phyloP scores from a whole-genome alignment of 1,140 invertebrate species.

The Zophobas morio region DNA sequence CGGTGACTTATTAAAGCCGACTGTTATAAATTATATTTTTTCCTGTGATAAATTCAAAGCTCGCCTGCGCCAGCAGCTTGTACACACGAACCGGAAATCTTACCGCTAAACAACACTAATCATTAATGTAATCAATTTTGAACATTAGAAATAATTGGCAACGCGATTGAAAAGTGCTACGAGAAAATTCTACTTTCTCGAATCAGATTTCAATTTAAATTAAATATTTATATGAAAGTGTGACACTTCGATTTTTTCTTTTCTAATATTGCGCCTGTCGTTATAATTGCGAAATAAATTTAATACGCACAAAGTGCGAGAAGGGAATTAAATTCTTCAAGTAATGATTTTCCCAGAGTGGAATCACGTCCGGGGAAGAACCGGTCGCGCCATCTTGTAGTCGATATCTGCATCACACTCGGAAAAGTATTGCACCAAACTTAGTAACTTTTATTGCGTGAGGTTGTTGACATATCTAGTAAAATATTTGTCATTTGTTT shows the following conservation, averaged over 20 bases:
- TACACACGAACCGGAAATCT: neutral
- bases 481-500: slow-evolving; percentile 44
- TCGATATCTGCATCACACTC: neutral
- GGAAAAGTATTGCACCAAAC: slow-evolving; percentile 4
- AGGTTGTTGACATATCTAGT: slow-evolving; percentile 25
- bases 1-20: neutral
- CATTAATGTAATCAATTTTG: too few relatives aligned
- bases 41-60: neutral
- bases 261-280: too few relatives aligned
- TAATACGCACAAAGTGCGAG: too few relatives aligned
- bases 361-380: neutral
- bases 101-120: neutral
- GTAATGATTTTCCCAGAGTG: neutral
- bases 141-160: too few relatives aligned
- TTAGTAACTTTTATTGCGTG: slow-evolving; percentile 26
- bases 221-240: neutral
- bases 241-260: too few relatives aligned
- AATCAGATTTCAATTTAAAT: too few relatives aligned
- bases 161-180: too few relatives aligned
- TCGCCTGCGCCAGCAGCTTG: neutral
- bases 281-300: too few relatives aligned
- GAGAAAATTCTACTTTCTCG: too few relatives aligned
- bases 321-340: neutral
- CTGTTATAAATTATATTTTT: slow-evolving; percentile 2
- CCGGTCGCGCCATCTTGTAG: neutral